Conservation (phyloP, 2,113 vertebrate species). For the Larimichthys polyactis region DNA sequence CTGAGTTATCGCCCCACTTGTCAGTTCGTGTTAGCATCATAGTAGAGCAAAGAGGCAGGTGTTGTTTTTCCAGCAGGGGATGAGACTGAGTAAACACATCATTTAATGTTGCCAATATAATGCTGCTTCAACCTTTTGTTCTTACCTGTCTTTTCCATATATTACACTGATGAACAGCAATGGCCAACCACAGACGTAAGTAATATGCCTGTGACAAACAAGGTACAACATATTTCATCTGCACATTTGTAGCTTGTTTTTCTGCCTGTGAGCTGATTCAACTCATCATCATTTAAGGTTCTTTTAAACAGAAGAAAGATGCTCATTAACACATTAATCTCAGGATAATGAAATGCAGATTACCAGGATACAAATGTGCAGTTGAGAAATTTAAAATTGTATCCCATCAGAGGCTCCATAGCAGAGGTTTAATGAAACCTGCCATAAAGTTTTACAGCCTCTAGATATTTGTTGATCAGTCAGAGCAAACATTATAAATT, state of each 20-base stretch:
- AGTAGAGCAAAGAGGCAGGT: slow-evolving; percentile 69
- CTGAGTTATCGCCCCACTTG: slow-evolving; percentile 56
- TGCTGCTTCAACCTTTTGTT: slow-evolving; percentile 3
- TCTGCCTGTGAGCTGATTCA: neutral
- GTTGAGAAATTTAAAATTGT: neutral
- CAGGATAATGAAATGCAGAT: slow-evolving; percentile 30
- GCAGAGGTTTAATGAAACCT: neutral
- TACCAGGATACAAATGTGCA: slow-evolving; percentile 29
- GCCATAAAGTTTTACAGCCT: slow-evolving; percentile 40
- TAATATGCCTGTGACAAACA: neutral
- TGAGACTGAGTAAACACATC: slow-evolving; percentile 65
- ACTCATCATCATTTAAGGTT: neutral
- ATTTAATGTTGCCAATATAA: slow-evolving; percentile 35
- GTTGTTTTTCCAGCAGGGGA: slow-evolving; percentile 62
- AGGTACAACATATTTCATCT: slow-evolving; percentile 1
- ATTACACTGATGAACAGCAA: slow-evolving; percentile 15
- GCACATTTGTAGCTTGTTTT: slow-evolving; percentile 9
- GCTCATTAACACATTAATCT: neutral
- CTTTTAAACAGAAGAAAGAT: slow-evolving; percentile 22
- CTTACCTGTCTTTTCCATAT: slow-evolving; percentile 2
- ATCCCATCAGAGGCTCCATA: neutral
- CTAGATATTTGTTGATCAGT: slow-evolving; percentile 7
- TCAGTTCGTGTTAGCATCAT: slow-evolving; percentile 59
- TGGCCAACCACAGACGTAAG: neutral
- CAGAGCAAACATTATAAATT: slow-evolving; percentile 19